These are phyloP conservation scores for Alectura lathami DNA, from an alignment of 2,113 vertebrate species.

Conservation along the genomic window DNA sequence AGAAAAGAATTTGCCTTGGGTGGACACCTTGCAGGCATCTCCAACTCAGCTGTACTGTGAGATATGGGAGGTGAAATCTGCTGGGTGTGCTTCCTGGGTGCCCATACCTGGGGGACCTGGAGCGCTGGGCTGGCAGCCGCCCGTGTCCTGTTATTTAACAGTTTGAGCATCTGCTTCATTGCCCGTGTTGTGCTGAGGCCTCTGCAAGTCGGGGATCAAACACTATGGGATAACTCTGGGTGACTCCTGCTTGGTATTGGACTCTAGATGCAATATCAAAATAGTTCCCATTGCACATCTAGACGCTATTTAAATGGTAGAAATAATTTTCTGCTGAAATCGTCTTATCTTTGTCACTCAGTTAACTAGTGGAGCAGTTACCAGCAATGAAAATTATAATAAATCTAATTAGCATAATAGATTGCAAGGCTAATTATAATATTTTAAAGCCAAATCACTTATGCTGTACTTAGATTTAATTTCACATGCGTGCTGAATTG, in stretches of 20 bases:
- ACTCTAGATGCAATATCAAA: fast-evolving
- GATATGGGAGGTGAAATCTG: background rate
- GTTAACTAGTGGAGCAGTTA: background rate
- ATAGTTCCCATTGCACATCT: fast-evolving
- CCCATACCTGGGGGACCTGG: fast-evolving
- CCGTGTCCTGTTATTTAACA: fast-evolving
- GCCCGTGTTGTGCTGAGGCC: background rate
- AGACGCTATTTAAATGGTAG: background rate
- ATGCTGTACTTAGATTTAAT: background rate
- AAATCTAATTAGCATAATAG: conserved; percentile 6
- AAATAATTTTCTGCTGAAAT: conserved; percentile 6
- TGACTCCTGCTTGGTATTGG: fast-evolving
- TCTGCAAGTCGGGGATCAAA: background rate
- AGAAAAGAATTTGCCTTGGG: fast-evolving
- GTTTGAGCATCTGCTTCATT: background rate
- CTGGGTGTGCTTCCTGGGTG: background rate
- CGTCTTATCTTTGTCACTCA: background rate
- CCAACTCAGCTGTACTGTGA: background rate
- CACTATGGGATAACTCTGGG: background rate
- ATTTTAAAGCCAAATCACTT: background rate
- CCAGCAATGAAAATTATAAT: background rate
- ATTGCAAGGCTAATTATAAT: background rate
- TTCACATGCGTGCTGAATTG: background rate
- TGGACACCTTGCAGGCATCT: fast-evolving
- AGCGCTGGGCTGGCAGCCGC: background rate